These are phyloP conservation scores for Drosophila mercatorum DNA, from an alignment of 2,888 invertebrate species.

Conservation along the genomic window DNA sequence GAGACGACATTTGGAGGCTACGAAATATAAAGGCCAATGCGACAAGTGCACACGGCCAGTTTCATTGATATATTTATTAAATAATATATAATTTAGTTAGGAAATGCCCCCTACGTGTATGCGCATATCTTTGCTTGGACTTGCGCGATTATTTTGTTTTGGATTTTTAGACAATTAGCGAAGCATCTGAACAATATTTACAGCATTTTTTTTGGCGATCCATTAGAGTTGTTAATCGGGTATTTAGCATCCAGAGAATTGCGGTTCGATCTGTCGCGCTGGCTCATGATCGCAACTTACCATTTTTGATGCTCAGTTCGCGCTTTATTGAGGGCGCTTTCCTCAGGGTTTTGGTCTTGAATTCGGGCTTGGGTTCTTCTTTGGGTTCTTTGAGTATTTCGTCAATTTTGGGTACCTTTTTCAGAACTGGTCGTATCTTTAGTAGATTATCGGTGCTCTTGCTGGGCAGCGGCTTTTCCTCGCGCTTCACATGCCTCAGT, in stretches of 20 bases:
- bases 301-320: constrained; percentile 81
- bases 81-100: background rate
- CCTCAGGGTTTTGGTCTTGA: constrained; percentile 83
- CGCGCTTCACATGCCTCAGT: constrained; percentile 83
- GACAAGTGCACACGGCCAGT: constrained; percentile 44
- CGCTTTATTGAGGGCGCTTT: constrained; percentile 83
- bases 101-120: constrained; percentile 1
- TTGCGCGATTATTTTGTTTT: constrained; percentile 14
- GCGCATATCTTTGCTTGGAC: constrained; percentile 10
- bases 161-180: constrained; percentile 48
- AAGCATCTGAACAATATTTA: constrained; percentile 62
- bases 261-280: constrained; percentile 19
- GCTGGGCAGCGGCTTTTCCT: constrained; percentile 82
- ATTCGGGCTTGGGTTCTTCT: constrained; percentile 83
- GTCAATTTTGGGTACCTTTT: constrained; percentile 84
- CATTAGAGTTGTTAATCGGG: constrained; percentile 71
- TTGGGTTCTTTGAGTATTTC: constrained; percentile 82
- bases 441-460: constrained; percentile 82
- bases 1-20: constrained; percentile 1
- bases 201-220: constrained; percentile 60
- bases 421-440: constrained; percentile 83
- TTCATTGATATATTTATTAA: constrained; percentile 25
- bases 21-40: constrained; percentile 29
- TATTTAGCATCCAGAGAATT: constrained; percentile 51
- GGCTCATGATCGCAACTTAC: constrained; percentile 70